A percentile compares a stretch with the other conserved stretches of the same genome.
These are phyloP conservation scores for Ochropacha duplaris DNA, from an alignment of 2,888 invertebrate species.

Conservation along the genomic window DNA sequence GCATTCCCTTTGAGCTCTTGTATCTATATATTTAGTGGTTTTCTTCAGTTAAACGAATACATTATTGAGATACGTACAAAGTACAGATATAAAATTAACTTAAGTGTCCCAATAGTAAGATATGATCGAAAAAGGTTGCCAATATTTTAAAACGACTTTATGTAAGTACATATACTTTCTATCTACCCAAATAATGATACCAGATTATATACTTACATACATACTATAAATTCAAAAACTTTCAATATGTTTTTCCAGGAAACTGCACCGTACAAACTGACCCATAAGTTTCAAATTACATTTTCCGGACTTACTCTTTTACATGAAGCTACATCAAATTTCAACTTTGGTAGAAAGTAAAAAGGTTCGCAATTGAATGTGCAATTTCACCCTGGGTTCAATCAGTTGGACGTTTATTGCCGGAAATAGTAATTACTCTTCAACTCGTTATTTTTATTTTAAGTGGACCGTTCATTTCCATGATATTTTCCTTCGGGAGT, in stretches of 20 bases:
- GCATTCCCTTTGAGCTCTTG: no score
- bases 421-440: constrained; percentile 29
- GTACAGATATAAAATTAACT: not conserved
- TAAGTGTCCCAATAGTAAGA: not conserved
- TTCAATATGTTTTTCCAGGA: not conserved
- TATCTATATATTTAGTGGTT: no score
- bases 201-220: no score
- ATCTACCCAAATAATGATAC: constrained; percentile 8
- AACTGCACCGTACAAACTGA: constrained; percentile 22
- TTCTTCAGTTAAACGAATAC: no score
- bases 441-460: constrained; percentile 17
- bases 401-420: constrained; percentile 25
- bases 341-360: constrained; percentile 12
- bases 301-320: constrained; percentile 21
- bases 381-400: constrained; percentile 18
- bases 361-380: constrained; percentile 19
- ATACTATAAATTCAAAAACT: constrained; percentile 2
- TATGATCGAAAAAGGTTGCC: constrained; percentile 2
- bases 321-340: constrained; percentile 22
- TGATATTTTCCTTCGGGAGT: not conserved
- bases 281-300: constrained; percentile 31
- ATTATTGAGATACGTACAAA: not conserved
- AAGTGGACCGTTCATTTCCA: constrained; percentile 11
- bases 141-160: not conserved
- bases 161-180: not conserved